Percentiles rank a stretch among this genome's conserved stretches.
These are phyloP conservation scores for Psylliodes chrysocephalus DNA, from an alignment of 2,888 invertebrate species.

Conservation along the genomic window DNA sequence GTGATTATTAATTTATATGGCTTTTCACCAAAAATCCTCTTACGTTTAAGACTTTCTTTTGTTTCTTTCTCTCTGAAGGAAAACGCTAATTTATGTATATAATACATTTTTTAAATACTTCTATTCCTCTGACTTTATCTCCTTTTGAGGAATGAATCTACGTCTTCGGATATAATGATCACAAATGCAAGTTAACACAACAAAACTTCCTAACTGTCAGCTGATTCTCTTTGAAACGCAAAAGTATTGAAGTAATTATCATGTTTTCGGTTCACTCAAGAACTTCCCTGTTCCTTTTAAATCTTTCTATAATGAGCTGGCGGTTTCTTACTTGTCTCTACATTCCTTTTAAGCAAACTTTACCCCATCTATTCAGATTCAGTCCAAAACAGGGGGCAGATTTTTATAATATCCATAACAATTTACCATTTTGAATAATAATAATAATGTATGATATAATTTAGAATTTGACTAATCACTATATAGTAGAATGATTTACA, in stretches of 20 bases:
- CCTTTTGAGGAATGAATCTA: constrained; percentile 14
- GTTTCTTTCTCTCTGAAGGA: constrained; percentile 48
- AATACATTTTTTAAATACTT: constrained; percentile 31
- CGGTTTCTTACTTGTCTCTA: not conserved
- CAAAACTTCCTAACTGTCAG: constrained; percentile 19
- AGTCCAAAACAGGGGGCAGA: not conserved
- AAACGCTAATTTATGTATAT: constrained; percentile 28
- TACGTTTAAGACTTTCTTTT: constrained; percentile 55
- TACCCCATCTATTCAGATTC: not conserved
- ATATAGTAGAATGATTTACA: no score
- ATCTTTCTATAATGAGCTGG: constrained; percentile 17
- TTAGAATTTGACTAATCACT: no score
- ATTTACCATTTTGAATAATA: no score
- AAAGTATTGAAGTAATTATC: constrained; percentile 20
- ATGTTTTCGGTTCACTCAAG: constrained; percentile 11
- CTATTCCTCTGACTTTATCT: constrained; percentile 14
- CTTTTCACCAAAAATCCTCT: constrained; percentile 59
- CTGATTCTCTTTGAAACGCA: constrained; percentile 19
- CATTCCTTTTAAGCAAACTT: not conserved
- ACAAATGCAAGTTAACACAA: constrained; percentile 22
- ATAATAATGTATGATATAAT: no score
- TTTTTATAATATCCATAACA: no score
- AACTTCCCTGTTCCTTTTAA: constrained; percentile 11
- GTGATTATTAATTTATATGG: constrained; percentile 61
- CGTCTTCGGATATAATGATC: constrained; percentile 25